Evolutionary conservation across 1,140 invertebrate genomes (phyloP).

Genomic region (Heliconius eleuchia): DNA sequence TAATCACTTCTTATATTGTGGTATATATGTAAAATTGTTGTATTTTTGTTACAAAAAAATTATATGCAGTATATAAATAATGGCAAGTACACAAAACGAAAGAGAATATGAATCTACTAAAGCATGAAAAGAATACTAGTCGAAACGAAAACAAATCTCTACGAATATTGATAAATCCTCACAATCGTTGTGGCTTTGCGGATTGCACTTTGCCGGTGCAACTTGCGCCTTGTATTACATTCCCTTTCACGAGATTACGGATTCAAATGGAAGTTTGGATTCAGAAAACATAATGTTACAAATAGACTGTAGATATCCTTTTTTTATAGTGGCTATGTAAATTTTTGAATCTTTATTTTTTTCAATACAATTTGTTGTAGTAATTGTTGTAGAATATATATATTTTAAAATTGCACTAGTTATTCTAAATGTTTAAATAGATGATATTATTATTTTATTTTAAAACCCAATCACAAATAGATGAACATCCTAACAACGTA

Average conservation of each 20-base stretch:
- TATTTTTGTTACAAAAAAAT: not conserved
- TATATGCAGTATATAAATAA: not conserved
- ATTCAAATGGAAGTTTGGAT: constrained; percentile 29
- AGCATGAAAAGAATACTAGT: constrained; percentile 43
- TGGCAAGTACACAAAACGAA: not conserved
- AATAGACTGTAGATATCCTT: not conserved
- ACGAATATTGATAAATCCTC: constrained; percentile 68
- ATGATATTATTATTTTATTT: not conserved
- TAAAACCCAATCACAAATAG: not conserved
- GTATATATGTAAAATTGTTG: too few species aligned
- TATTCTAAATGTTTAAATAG: too few species aligned
- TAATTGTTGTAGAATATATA: not conserved
- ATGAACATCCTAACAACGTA: constrained; percentile 22
- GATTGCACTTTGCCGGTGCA: constrained; percentile 58
- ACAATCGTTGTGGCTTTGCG: constrained; percentile 70
- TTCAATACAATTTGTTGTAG: not conserved
- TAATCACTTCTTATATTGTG: too few species aligned
- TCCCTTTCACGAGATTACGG: constrained; percentile 57
- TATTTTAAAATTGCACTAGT: too few species aligned
- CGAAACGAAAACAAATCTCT: constrained; percentile 50
- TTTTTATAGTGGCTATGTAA: not conserved
- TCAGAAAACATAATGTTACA: constrained; percentile 24
- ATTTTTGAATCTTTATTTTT: not conserved
- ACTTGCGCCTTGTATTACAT: constrained; percentile 62
- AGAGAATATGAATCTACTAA: constrained; percentile 28